phyloP scores from a whole-genome alignment of 2,113 vertebrate species.

The Nipponia nippon region DNA sequence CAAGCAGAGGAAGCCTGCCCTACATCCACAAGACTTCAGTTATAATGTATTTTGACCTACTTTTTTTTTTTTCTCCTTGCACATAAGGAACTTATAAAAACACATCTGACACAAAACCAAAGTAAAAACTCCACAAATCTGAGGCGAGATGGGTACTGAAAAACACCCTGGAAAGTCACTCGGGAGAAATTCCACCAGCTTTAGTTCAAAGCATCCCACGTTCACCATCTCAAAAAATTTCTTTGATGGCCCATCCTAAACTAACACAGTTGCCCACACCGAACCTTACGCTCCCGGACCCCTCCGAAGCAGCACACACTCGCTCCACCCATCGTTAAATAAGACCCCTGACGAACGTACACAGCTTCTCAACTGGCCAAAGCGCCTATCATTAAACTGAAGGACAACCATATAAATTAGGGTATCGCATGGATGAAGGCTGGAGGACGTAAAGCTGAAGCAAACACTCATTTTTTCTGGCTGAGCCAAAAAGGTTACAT shows the following conservation, averaged over 20 bases:
- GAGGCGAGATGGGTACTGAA: not conserved
- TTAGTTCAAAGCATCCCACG: not conserved
- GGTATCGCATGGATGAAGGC: not conserved
- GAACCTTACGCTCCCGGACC: not conserved
- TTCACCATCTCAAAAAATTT: not conserved
- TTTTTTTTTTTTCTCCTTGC: not conserved
- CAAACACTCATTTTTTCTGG: not conserved
- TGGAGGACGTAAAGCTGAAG: not conserved
- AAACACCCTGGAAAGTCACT: not conserved
- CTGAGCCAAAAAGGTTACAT: not conserved
- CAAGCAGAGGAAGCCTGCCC: constrained; percentile 27
- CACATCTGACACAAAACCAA: not conserved
- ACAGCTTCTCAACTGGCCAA: not conserved
- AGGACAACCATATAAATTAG: not conserved
- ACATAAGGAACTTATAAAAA: not conserved
- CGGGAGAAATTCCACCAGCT: not conserved
- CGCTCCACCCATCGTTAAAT: not conserved
- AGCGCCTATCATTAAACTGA: not conserved
- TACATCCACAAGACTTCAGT: not conserved
- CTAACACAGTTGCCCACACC: fast-evolving
- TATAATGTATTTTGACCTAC: constrained; percentile 28
- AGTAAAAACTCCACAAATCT: not conserved
- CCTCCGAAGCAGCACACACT: not conserved
- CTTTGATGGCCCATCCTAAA: not conserved
- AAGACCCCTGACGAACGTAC: not conserved